A percentile compares a stretch with the other conserved stretches of the same genome.
phyloP scores from a whole-genome alignment of 2,797 vertebrate species.

The Lepidocolaptes lacrymiger region DNA sequence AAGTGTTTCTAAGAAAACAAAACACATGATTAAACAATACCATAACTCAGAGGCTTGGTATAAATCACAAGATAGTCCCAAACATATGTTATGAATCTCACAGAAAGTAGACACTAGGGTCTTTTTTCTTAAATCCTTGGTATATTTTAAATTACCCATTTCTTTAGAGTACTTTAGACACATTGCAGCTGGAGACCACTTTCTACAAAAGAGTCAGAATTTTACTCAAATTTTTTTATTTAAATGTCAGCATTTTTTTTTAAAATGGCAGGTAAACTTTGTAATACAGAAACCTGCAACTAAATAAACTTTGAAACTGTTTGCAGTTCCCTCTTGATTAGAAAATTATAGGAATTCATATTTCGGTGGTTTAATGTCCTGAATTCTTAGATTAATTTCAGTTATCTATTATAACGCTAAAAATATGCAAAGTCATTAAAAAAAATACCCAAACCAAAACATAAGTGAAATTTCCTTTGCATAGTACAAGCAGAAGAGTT shows the following conservation, averaged over 20 bases:
- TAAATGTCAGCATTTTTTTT: background rate
- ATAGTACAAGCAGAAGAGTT: background rate
- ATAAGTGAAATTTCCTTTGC: background rate
- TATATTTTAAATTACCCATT: background rate
- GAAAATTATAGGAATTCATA: constrained; percentile 42
- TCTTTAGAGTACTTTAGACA: background rate
- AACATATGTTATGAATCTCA: background rate
- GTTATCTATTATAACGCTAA: background rate
- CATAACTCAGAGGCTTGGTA: background rate
- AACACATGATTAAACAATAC: background rate
- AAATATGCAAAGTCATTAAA: background rate
- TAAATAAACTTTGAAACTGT: background rate
- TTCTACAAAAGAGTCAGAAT: background rate
- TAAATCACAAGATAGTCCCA: background rate
- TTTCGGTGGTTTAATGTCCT: constrained; percentile 5
- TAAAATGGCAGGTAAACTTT: background rate
- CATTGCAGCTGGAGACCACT: background rate
- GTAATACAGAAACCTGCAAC: background rate
- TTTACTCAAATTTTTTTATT: background rate
- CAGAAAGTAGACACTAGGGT: background rate
- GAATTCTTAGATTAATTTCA: constrained; percentile 47
- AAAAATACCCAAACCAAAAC: background rate
- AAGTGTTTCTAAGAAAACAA: background rate
- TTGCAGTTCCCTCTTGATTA: constrained; percentile 25
- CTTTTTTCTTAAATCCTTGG: background rate